These are phyloP conservation scores for Haliclystus octoradiatus DNA, from an alignment of 30 jellyfish, hydroid and myxozoan species.

Conservation along the genomic window DNA sequence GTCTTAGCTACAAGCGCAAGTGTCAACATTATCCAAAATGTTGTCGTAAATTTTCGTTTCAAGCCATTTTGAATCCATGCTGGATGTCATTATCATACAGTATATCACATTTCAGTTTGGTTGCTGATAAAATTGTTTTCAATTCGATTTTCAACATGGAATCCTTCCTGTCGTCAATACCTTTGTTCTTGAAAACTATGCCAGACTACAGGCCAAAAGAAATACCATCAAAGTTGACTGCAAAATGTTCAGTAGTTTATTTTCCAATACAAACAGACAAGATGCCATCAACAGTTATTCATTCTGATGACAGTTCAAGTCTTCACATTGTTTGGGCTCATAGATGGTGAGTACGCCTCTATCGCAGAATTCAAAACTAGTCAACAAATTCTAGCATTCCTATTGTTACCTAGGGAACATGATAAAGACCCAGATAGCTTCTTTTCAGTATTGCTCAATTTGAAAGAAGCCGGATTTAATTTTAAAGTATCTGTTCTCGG, in stretches of 20 bases:
- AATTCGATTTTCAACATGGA: constrained; percentile 75
- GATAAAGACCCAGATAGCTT: constrained; percentile 77
- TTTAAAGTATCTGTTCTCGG: constrained; percentile 82
- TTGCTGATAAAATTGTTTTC: constrained; percentile 71
- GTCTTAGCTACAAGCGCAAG: no score
- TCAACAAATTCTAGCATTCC: no score
- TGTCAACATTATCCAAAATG: no score
- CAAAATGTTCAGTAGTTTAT: constrained; percentile 68
- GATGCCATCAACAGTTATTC: not conserved
- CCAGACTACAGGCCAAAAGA: constrained; percentile 69
- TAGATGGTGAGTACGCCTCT: constrained; percentile 55
- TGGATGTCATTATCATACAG: no score
- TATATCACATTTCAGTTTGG: constrained; percentile 69
- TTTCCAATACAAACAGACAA: constrained; percentile 35
- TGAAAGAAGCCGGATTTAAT: constrained; percentile 28
- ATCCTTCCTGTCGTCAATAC: constrained; percentile 48
- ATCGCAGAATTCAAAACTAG: no score
- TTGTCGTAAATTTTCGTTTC: no score
- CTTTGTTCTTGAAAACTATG: constrained; percentile 40
- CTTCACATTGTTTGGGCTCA: constrained; percentile 96
- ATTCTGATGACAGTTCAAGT: constrained; percentile 19
- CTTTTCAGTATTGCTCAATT: constrained; percentile 31
- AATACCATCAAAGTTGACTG: constrained; percentile 19
- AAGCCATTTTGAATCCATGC: no score
- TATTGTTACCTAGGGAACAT: constrained; percentile 95